Conservation (phyloP, 1,140 invertebrate genomes). For the Drosophila suzukii region DNA sequence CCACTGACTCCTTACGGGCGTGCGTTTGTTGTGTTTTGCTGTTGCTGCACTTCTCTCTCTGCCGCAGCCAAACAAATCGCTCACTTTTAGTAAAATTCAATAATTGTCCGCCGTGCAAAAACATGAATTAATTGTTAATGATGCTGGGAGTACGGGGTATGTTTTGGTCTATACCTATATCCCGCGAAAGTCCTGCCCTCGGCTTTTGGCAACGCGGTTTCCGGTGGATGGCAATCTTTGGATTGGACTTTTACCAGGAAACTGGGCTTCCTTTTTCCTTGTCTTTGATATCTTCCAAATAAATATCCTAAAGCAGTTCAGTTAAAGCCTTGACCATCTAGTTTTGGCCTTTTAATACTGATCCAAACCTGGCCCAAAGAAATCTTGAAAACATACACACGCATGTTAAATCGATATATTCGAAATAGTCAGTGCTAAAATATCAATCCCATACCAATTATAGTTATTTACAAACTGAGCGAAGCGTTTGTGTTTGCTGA, state of each 20-base stretch:
- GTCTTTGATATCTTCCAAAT: background rate
- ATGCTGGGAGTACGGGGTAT: background rate
- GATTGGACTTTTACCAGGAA: background rate
- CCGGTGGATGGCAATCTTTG: background rate
- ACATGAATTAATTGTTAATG: conserved; percentile 22
- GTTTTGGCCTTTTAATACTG: background rate
- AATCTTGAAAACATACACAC: background rate
- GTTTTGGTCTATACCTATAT: background rate
- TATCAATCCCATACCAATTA: background rate
- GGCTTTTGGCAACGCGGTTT: background rate
- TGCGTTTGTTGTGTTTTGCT: conserved; percentile 74
- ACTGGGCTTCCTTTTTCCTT: background rate
- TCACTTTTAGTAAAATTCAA: conserved; percentile 37
- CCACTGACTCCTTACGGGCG: conserved; percentile 34
- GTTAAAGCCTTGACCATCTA: background rate
- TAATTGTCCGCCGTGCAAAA: conserved; percentile 16
- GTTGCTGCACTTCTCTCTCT: conserved; percentile 64
- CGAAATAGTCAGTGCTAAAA: background rate
- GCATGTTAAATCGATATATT: conserved; percentile 1
- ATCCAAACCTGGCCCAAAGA: background rate
- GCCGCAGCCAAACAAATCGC: conserved; percentile 36
- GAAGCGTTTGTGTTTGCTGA: background rate
- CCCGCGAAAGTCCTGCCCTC: background rate
- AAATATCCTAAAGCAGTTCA: background rate
- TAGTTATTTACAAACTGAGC: background rate